These are phyloP conservation scores for Drosophila subsilvestris DNA, from an alignment of 2,888 invertebrate species.

Conservation along the genomic window DNA sequence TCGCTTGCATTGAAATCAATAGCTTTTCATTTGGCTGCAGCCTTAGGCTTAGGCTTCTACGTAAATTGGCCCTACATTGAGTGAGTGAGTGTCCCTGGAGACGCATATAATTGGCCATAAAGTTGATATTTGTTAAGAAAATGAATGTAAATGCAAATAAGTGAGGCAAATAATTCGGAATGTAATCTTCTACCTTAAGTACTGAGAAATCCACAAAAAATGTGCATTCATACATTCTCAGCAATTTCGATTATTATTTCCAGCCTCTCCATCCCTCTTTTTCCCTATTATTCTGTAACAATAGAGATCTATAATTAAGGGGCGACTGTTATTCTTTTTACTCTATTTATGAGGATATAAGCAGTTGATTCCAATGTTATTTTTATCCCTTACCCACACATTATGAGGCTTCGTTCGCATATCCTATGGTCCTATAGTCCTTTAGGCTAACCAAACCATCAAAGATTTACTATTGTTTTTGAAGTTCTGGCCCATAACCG, in stretches of 20 bases:
- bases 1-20: not conserved
- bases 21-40: conserved; percentile 1
- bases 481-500: not conserved
- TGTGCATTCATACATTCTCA: no score
- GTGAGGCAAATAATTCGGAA: no score
- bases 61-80: not conserved
- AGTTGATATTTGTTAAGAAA: conserved; percentile 5
- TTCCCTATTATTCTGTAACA: no score
- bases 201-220: not conserved
- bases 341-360: no score
- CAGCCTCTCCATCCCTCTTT: no score
- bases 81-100: not conserved
- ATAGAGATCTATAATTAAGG: no score
- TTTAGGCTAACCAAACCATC: not conserved
- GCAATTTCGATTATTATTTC: no score
- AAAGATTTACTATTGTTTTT: not conserved
- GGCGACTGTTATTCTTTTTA: no score
- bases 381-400: no score
- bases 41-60: conserved; percentile 1
- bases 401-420: no score
- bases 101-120: not conserved
- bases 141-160: not conserved
- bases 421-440: not conserved
- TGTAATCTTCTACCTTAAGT: not conserved
- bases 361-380: no score